These are phyloP conservation scores for Autographa gamma DNA, from an alignment of 2,888 invertebrate genomes.

Conservation along the genomic window DNA sequence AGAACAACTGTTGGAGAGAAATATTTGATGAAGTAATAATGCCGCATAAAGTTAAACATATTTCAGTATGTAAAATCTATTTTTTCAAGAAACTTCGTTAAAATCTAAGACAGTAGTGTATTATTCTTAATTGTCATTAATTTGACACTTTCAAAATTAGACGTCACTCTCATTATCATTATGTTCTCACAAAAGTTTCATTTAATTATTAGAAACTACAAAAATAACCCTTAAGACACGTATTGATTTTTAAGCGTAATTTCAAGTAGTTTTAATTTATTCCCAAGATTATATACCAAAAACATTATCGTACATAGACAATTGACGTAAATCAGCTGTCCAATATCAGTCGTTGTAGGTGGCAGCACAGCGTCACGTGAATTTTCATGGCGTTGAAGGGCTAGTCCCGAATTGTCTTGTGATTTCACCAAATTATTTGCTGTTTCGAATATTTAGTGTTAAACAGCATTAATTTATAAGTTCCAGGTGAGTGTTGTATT, in stretches of 20 bases:
- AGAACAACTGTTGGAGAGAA: too few relatives aligned
- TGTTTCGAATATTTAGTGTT: slow-evolving; percentile 83
- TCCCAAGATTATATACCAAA: slow-evolving; percentile 13
- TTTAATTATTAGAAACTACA: neutral
- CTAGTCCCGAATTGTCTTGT: slow-evolving; percentile 89
- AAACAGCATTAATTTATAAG: slow-evolving; percentile 86
- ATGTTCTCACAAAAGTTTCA: neutral
- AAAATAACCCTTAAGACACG: neutral
- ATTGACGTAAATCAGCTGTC: slow-evolving; percentile 89
- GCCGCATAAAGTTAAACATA: too few relatives aligned
- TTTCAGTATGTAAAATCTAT: neutral
- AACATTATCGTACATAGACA: slow-evolving; percentile 77
- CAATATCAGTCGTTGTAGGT: slow-evolving; percentile 84
- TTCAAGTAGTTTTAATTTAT: slow-evolving; percentile 5
- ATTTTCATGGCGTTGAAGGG: slow-evolving; percentile 90
- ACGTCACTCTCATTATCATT: neutral
- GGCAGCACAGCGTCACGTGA: slow-evolving; percentile 91
- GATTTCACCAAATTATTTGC: slow-evolving; percentile 87
- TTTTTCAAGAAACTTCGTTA: slow-evolving; percentile 12
- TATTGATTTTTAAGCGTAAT: neutral
- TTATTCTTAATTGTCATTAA: slow-evolving; percentile 13
- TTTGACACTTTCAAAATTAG: slow-evolving; percentile 22
- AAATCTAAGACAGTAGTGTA: slow-evolving; percentile 20
- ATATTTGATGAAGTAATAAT: too few relatives aligned
- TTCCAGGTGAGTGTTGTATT: slow-evolving; percentile 81